Evolutionary conservation across 2,113 vertebrate genomes (phyloP).

Genomic region (Panthera uncia): DNA sequence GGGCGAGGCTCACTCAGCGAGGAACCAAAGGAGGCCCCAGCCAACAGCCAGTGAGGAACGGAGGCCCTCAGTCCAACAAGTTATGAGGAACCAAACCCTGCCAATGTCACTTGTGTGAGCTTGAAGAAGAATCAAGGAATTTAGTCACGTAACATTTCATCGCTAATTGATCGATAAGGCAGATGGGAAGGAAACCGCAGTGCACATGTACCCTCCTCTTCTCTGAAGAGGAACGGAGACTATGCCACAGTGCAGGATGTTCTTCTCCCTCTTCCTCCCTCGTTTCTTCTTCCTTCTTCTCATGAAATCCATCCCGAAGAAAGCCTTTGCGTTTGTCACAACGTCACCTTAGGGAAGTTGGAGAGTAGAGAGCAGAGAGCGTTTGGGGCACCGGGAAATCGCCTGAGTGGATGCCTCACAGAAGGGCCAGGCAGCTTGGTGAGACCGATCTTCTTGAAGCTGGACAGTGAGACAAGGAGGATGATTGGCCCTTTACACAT

Average conservation of each 20-base stretch:
- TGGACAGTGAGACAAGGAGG: slow-evolving; percentile 40
- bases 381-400: neutral
- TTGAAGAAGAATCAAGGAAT: neutral
- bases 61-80: neutral
- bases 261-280: neutral
- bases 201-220: neutral
- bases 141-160: neutral
- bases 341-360: neutral
- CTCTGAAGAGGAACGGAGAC: neutral
- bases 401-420: neutral
- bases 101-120: neutral
- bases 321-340: neutral
- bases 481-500: slow-evolving; percentile 14
- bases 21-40: neutral
- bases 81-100: neutral
- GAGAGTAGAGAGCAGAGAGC: neutral
- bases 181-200: neutral
- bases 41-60: neutral
- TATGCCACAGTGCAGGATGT: neutral
- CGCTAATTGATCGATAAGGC: neutral
- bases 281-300: neutral
- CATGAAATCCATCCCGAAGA: neutral
- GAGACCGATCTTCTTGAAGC: neutral
- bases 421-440: neutral
- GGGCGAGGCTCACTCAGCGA: neutral